A percentile compares a stretch with the other conserved stretches of the same genome.
Evolutionary conservation across 2,113 vertebrate species (phyloP).

Genomic region (Penelope pileata): DNA sequence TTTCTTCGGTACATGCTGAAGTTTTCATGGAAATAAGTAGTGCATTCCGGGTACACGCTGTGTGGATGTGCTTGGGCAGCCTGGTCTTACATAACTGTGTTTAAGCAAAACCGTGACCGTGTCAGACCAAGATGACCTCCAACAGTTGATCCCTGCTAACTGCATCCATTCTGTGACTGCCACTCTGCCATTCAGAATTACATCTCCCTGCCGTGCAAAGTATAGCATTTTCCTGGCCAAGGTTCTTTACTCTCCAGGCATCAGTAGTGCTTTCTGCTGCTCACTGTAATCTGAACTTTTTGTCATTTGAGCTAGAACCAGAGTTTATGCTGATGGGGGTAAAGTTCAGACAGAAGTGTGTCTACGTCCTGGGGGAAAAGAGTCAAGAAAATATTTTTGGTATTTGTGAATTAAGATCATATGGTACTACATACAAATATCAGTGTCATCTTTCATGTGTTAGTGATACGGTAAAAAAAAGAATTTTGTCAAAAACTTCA

Average conservation of each 20-base stretch:
- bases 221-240: neutral
- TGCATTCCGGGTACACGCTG: accelerated
- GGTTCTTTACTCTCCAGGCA: neutral
- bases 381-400: neutral
- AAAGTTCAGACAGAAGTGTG: neutral
- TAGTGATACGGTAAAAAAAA: neutral
- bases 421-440: neutral
- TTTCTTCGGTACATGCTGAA: neutral
- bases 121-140: neutral
- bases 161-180: neutral
- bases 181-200: neutral
- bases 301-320: neutral
- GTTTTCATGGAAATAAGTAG: too few relatives aligned
- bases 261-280: neutral
- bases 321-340: neutral
- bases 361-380: neutral
- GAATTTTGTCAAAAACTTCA: neutral
- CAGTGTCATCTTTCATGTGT: neutral
- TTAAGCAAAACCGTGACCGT: neutral
- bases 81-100: accelerated
- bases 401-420: neutral
- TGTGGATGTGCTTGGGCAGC: neutral
- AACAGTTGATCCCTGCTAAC: neutral
- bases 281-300: neutral
- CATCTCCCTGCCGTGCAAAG: neutral